Base-by-base conservation (phyloP, 2,113 vertebrate genomes). In the Brachypteracias leptosomus region DNA sequence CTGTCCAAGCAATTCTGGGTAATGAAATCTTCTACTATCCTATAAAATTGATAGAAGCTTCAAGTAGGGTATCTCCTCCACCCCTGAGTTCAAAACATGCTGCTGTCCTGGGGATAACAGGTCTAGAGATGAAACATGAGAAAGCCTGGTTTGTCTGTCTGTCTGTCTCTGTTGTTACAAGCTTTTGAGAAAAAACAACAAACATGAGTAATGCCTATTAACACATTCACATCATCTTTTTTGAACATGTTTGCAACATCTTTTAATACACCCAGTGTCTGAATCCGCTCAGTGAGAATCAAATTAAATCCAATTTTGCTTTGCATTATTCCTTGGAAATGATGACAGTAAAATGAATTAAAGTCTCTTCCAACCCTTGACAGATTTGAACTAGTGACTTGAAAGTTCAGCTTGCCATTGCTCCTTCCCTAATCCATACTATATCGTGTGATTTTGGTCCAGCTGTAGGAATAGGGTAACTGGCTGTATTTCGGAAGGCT, bases 101-200 rank as follows among this genome's bases (percentile, higher is more conserved):
- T 52, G 24, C 72, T 82, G 68, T 11, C 67, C 55, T 71, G 42
- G 42, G 90, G 12, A 77, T 38, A 89, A 57, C 7, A 87, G 31
- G 36, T 49, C 75, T 63, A 80, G 42, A 73, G 36, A 62, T 4
- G 21, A 79, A 73, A 54, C 26, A 46, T 6, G 31, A 46, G 51
- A 83, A 76, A 92, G 47, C 12, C 68, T 70, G 21, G 26, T 35
- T 72, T 73, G 47, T 78, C 16, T 49, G 44, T 78, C 16, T 49
- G 44, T 20, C 57, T 40, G 13, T n/a, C 46, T 71, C 25, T 73
- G 58, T 79, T 79, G 49, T 90, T 83, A 54, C 0, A 70, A n/a
- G 72, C 72, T 85, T 47, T 26, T 74, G 75, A 88, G 85, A 92
- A 91, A 42, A 90, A 94, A 94, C 65, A 97, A 90, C 33, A 57